A percentile compares a stretch with the other conserved stretches of the same genome.
Conservation (phyloP, 2,888 invertebrate genomes). For the Nomada flava region DNA sequence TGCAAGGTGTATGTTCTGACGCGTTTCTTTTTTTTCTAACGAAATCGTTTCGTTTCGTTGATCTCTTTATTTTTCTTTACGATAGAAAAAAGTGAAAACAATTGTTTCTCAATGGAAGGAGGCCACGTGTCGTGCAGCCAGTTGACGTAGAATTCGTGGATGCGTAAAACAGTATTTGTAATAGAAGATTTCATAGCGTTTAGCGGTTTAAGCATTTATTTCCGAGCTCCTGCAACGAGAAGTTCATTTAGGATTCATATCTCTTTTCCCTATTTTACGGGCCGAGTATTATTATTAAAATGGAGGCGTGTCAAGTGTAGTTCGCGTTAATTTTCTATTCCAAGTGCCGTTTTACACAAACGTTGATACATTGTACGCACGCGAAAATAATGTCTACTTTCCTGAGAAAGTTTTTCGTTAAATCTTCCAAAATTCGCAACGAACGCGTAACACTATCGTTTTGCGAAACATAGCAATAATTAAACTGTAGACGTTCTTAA, state of each 20-base stretch:
- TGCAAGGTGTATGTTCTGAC: constrained; percentile 21
- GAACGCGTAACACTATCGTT: constrained; percentile 15
- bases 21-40: constrained; percentile 25
- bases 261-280: neutral
- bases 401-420: constrained; percentile 6
- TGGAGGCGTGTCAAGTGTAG: neutral
- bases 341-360: neutral
- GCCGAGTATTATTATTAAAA: neutral
- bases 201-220: neutral
- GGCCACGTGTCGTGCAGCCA: constrained; percentile 57
- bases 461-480: constrained; percentile 41
- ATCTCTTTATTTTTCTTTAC: constrained; percentile 44
- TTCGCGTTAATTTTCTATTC: constrained; percentile 7
- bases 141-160: constrained; percentile 32
- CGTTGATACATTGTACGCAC: constrained; percentile 5
- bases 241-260: neutral
- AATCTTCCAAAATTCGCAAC: constrained; percentile 18
- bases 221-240: neutral
- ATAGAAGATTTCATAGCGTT: neutral
- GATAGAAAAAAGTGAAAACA: constrained; percentile 1
- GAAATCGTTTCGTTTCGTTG: constrained; percentile 51
- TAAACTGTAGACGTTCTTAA: constrained; percentile 35
- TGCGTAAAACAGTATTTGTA: constrained; percentile 22
- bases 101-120: constrained; percentile 37
- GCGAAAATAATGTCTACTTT: constrained; percentile 5